phyloP scores from a whole-genome alignment of 2,797 vertebrate species.

The Tangara arthus region DNA sequence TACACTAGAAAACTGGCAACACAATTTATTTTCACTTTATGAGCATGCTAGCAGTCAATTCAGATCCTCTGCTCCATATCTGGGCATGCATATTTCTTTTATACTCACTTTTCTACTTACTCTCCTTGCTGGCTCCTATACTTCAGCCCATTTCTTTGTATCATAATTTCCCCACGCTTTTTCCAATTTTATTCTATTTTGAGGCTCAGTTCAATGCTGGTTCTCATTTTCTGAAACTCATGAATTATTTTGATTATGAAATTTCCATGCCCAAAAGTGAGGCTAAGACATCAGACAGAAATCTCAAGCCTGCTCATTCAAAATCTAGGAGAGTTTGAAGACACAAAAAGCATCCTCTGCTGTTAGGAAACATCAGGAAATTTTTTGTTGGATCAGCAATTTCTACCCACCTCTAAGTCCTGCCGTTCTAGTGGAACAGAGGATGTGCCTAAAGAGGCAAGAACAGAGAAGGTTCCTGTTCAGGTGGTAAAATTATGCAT shows the following conservation, averaged over 20 bases:
- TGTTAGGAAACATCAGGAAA: background rate
- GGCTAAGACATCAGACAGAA: background rate
- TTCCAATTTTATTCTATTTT: background rate
- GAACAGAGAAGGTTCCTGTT: background rate
- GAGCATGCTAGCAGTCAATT: background rate
- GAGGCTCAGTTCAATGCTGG: background rate
- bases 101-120: background rate
- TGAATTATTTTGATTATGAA: background rate
- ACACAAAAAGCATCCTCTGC: background rate
- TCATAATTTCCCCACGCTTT: background rate
- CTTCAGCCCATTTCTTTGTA: background rate
- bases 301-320: background rate
- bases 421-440: background rate
- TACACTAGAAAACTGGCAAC: background rate
- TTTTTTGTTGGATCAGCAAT: background rate
- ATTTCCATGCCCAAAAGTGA: background rate
- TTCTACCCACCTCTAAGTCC: background rate
- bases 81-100: background rate
- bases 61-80: background rate
- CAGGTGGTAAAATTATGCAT: background rate
- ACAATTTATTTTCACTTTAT: slow-evolving; percentile 1
- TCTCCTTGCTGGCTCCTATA: background rate
- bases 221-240: background rate
- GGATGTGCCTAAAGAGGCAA: background rate
- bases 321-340: background rate